Base-by-base conservation (phyloP, 2,113 vertebrate genomes). In the Cynopterus brachyotis region DNA sequence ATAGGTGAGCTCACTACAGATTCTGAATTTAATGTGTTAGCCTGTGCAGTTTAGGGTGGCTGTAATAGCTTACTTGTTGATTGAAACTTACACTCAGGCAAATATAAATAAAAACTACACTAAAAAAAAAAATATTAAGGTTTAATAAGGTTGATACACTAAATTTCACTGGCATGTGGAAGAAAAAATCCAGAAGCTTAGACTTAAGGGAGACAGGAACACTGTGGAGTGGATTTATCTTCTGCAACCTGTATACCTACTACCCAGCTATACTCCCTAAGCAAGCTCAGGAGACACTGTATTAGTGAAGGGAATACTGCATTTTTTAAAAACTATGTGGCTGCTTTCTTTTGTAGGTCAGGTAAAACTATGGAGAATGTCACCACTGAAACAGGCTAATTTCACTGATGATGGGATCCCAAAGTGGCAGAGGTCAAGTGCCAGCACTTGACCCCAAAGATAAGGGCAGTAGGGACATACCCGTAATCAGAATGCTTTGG, bases 401-500 rank as follows among this genome's bases (percentile, higher is more conserved):
- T 89, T 96, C 72, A 85, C 30, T 69, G 32, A 75, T 64, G 47
- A 83, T 37, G 62, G 26, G 42, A 81, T 53, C 59, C 59, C 59
- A 91, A 88, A 35, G 17, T 50, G 94, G 57, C 37, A 81, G 40
- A 87, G 73, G 67, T n/a, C 75, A 96, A 75, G 8, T 53, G 67
- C 50, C 59, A 91, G 24, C 35, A 76, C 59, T 91, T 87, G 88
- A 76, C 81, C 76, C 75, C 59, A 87, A 76, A 59, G 73, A 32
- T 60, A 91, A 94, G 35, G 60, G 60, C 75, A 87, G 40, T 35
- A 82, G 35, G 42, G 67, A 78, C 42, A 11, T 45, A 88, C 30
- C 60, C 17, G 69, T 47, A 76, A 82, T 82, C 67, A 88, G 53
- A 91, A 87, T 57, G 53, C n/a, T 91, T 79, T 91, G 81, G 67